Evolutionary conservation across 2,797 vertebrate genomes (phyloP).

Genomic region (Poecilia velifera): DNA sequence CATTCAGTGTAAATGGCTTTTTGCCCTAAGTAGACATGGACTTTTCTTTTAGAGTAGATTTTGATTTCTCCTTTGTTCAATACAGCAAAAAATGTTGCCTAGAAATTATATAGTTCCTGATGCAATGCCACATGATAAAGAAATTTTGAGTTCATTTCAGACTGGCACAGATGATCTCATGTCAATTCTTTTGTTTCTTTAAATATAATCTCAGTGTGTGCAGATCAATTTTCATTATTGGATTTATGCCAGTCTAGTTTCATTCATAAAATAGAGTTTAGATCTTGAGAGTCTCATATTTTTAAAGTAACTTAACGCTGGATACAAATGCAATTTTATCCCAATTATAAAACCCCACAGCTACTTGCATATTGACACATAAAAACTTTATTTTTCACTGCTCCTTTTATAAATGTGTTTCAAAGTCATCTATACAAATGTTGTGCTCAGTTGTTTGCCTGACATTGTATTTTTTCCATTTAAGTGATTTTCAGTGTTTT

Average conservation of each 20-base stretch:
- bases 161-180: neutral
- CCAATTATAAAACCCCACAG: neutral
- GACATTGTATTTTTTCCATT: neutral
- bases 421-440: neutral
- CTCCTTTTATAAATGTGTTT: neutral
- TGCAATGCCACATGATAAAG: neutral
- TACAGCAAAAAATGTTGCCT: neutral
- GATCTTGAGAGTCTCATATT: neutral
- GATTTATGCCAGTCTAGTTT: neutral
- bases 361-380: neutral
- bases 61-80: neutral
- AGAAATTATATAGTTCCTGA: neutral
- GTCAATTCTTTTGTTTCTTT: neutral
- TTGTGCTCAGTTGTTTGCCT: neutral
- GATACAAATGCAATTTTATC: neutral
- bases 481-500: neutral
- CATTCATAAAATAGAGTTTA: neutral
- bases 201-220: neutral
- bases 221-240: neutral
- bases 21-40: neutral
- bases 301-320: neutral
- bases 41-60: neutral
- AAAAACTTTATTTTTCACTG: neutral
- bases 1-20: neutral
- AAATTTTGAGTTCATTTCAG: neutral